Conservation (phyloP, 2,888 invertebrate species). For the Lydus trimaculatus region DNA sequence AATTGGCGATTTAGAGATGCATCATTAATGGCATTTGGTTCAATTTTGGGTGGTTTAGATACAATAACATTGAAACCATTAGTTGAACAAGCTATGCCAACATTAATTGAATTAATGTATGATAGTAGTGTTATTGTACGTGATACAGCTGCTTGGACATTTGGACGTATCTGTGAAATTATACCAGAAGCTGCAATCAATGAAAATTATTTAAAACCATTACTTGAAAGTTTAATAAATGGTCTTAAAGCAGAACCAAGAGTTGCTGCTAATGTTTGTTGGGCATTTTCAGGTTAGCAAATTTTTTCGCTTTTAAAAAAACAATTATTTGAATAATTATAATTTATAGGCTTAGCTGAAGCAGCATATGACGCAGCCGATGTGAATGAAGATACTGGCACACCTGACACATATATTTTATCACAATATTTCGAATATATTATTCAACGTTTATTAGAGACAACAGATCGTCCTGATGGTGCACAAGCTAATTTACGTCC, state of each 20-base stretch:
- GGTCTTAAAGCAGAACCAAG: conserved; percentile 93
- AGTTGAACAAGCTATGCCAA: conserved; percentile 97
- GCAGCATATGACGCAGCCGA: conserved; percentile 94
- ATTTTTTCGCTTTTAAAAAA: too few species aligned
- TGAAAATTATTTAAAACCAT: conserved; percentile 80
- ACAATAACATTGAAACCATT: conserved; percentile 86
- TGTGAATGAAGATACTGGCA: conserved; percentile 69
- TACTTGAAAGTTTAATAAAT: conserved; percentile 81
- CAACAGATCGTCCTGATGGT: conserved; percentile 94
- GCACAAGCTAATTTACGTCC: conserved; percentile 92
- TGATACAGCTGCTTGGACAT: conserved; percentile 97
- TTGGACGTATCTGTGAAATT: conserved; percentile 94
- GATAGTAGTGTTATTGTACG: conserved; percentile 93
- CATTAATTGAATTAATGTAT: conserved; percentile 92
- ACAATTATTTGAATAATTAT: too few species aligned
- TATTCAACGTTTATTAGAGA: conserved; percentile 87
- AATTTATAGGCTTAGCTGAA: conserved; percentile 82
- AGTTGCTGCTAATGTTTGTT: conserved; percentile 98
- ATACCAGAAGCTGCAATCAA: conserved; percentile 95
- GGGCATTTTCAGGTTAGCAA: conserved; percentile 90
- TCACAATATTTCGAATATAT: conserved; percentile 95
- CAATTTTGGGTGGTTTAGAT: conserved; percentile 83
- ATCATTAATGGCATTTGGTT: conserved; percentile 98
- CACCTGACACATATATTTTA: conserved; percentile 91
- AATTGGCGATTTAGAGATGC: conserved; percentile 92